Conservation (phyloP, 2,797 vertebrate genomes). For the Avahi laniger region DNA sequence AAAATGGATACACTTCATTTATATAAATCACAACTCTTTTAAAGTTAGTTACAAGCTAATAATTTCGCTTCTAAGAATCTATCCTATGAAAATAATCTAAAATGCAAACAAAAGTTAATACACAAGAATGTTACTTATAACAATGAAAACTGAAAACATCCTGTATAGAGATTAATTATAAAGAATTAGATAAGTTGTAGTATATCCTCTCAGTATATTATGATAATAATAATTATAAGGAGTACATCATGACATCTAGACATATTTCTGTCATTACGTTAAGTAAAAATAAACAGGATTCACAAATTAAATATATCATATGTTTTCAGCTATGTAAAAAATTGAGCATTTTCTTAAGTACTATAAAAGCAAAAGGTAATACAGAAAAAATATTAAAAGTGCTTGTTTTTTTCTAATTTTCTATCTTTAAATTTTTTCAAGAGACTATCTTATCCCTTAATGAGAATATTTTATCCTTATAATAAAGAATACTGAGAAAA, state of each 20-base stretch:
- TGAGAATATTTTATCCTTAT: background rate
- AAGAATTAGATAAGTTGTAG: background rate
- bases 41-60: background rate
- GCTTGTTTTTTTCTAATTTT: background rate
- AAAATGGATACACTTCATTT: background rate
- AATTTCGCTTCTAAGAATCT: background rate
- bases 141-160: background rate
- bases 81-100: background rate
- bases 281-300: background rate
- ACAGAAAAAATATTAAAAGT: background rate
- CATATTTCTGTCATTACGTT: background rate
- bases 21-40: background rate
- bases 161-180: background rate
- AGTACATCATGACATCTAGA: background rate
- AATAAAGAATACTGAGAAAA: background rate
- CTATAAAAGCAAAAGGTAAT: background rate
- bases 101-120: background rate
- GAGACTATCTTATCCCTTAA: background rate
- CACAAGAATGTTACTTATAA: background rate
- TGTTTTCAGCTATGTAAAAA: background rate
- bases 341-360: background rate
- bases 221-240: background rate
- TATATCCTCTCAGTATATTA: background rate
- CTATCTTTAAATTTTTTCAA: background rate
- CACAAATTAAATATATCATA: background rate